A percentile compares a stretch with the other conserved stretches of the same genome.
phyloP scores from a whole-genome alignment of 2,888 invertebrate genomes.

The Diplolepis rosae region DNA sequence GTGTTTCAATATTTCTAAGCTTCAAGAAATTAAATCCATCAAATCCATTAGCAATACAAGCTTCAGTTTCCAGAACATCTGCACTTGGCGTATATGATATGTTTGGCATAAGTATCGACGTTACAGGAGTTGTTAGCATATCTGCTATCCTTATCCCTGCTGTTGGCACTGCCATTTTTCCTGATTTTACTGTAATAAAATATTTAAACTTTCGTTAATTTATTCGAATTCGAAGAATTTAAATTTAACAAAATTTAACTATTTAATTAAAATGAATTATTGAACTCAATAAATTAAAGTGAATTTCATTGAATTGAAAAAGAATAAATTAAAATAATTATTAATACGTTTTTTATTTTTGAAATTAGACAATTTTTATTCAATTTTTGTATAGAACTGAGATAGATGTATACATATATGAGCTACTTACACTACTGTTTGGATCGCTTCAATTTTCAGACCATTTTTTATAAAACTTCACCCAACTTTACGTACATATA shows the following conservation, averaged over 20 bases:
- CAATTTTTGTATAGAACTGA: too few species aligned
- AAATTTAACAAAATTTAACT: too few species aligned
- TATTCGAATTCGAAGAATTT: too few species aligned
- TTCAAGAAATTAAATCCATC: not conserved
- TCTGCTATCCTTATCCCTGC: slow-evolving; percentile 20
- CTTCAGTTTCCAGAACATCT: slow-evolving; percentile 21
- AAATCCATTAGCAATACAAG: slow-evolving; percentile 23
- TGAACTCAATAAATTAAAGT: not conserved
- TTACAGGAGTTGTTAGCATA: slow-evolving; percentile 13
- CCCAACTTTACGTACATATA: too few species aligned
- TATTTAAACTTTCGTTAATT: not conserved
- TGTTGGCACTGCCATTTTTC: slow-evolving; percentile 20
- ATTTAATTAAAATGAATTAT: too few species aligned
- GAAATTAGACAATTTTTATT: too few species aligned
- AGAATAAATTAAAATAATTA: not conserved
- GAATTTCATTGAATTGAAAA: not conserved
- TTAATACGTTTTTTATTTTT: not conserved
- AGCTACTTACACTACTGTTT: not conserved
- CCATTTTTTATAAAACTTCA: not conserved
- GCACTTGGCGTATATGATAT: slow-evolving; percentile 25
- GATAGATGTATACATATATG: too few species aligned
- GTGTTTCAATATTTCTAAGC: not conserved
- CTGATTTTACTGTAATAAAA: not conserved
- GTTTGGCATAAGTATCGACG: slow-evolving; percentile 21
- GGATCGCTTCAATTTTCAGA: not conserved